Evolutionary conservation across 1,140 invertebrate species (phyloP), one percentile per base, ranked within the genome.

Genomic region (Zaprionus nigranus): DNA sequence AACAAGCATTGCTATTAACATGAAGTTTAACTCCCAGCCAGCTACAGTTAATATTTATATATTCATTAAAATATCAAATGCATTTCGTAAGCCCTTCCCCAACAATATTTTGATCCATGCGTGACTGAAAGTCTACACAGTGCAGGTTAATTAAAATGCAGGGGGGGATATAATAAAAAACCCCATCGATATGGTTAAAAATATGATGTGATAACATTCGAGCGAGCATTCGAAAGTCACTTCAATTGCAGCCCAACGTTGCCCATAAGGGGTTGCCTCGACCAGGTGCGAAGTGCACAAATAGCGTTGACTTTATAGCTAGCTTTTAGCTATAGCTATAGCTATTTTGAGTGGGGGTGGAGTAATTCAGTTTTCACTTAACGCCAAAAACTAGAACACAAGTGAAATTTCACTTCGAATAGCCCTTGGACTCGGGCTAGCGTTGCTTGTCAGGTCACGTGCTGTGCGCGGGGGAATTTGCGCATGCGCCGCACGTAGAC

Each of bases 331-430:
- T 24, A 53, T 28, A 54, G 24, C 38, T 26, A 57, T 20, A 46
- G 54, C n/a, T 17, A 54, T 67, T 30, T 57, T 30, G 57, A 49
- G 66, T 51, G 49, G 24, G 59, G 51, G 36, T 69, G 34, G 53
- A 26, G 38, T 64, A 70, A 81, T 78, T 76, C 64, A 78, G 82
- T 87, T 92, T 92, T 92, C 90, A 91, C 90, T 88, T 81, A 67
- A 73, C 75, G 54, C 75, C 85, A 40, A 79, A 91, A 92, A 92
- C 83, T 92, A 92, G 91, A 92, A 92, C 91, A 90, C 78, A 91
- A 92, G 91, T 92, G 91, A 92, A 92, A 92, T 92, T 92, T 82
- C 77, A 62, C 24, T 43, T 56, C n/a, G 9, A 36, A 7, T 65
- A 26, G n/a, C 51, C 51, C 22, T 28, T 34, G 40, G 40, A 30